Base-by-base conservation (phyloP, 23 tunicate genomes). In the Ascidia mentula region DNA sequence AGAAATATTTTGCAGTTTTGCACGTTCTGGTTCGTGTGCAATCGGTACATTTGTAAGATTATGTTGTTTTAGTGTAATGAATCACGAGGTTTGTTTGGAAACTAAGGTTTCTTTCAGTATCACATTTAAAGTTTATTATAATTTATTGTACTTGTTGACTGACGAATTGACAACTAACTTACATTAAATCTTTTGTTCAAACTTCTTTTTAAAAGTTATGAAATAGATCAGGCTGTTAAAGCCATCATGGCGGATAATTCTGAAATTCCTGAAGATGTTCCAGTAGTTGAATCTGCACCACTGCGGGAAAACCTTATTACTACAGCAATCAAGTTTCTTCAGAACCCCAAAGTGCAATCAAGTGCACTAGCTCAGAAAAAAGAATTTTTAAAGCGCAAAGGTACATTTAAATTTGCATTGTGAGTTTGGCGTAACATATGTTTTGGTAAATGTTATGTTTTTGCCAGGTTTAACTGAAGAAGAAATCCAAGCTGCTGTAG, bases 271-370 rank as follows among this genome's bases (percentile, higher is more conserved):
- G 73, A 74, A 20, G 74, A 74, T 37, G 60, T 82, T 38, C 87
- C 87, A 46, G 79, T 38, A 20, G 37, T 82, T 31, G 79, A 38
- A 9, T 31, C 37, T 13, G 60, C 34, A n/a, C 80, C 79, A 15
- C 73, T 78, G 13, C 45, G 90, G 13, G 80, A 79, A 79, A 74
- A 79, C 24, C 73, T 86, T 30, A 61, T 86, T 4, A 40, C 80
- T 22, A 86, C 90, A 31, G 90, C 90, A n/a, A 83, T 86, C 0
- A 86, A 86, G 38, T 86, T 86, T 79, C 80, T 86, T 15, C 90
- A 86, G 70, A 86, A 79, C 45, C 84, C 90, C 40, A 86, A 86
- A 86, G 90, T 86, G 7, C 80, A 79, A 42, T 46, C 77, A 22
- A 86, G 90, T 61, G 76, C 90, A 65, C 69, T 86, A 12, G 77